A percentile compares a stretch with the other conserved stretches of the same genome.
Evolutionary conservation across 2,797 vertebrate species (phyloP).

Genomic region (Sternotherus odoratus): DNA sequence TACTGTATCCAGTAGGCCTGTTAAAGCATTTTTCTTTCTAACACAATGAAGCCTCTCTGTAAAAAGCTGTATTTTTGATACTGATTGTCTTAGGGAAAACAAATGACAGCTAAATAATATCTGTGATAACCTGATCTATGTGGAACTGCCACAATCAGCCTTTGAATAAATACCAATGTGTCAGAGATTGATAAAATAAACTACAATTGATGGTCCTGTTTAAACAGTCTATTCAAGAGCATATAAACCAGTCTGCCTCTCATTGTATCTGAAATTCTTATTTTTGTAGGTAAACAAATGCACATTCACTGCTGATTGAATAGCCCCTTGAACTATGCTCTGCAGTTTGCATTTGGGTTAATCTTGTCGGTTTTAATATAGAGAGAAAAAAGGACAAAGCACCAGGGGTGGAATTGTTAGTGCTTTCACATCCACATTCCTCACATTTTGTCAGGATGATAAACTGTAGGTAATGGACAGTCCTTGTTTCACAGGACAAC

Average conservation of each 20-base stretch:
- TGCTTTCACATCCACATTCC: slow-evolving; percentile 80
- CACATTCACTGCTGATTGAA: slow-evolving; percentile 81
- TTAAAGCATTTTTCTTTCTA: slow-evolving; percentile 17
- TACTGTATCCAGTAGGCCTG: neutral
- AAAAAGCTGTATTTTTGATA: slow-evolving; percentile 64
- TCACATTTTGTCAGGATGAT: slow-evolving; percentile 84
- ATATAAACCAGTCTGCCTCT: slow-evolving; percentile 71
- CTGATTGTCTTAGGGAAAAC: slow-evolving; percentile 66
- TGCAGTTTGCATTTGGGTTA: slow-evolving; percentile 82
- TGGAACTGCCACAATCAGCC: slow-evolving; percentile 50
- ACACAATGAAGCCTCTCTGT: slow-evolving; percentile 27
- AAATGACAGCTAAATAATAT: slow-evolving; percentile 69
- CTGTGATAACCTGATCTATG: slow-evolving; percentile 74
- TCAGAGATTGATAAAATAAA: slow-evolving; percentile 82
- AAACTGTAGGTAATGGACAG: slow-evolving; percentile 83
- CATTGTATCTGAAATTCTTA: slow-evolving; percentile 83
- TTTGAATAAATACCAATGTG: slow-evolving; percentile 75
- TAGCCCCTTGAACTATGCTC: slow-evolving; percentile 85
- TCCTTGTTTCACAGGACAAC: slow-evolving; percentile 74
- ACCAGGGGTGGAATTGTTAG: slow-evolving; percentile 80
- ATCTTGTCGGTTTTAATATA: slow-evolving; percentile 85
- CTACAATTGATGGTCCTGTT: slow-evolving; percentile 77
- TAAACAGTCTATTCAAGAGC: slow-evolving; percentile 78
- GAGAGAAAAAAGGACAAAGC: slow-evolving; percentile 75
- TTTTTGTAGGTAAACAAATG: slow-evolving; percentile 86